phyloP scores from a whole-genome alignment of 2,797 vertebrate species.

The Rhadinocentrus ornatus region DNA sequence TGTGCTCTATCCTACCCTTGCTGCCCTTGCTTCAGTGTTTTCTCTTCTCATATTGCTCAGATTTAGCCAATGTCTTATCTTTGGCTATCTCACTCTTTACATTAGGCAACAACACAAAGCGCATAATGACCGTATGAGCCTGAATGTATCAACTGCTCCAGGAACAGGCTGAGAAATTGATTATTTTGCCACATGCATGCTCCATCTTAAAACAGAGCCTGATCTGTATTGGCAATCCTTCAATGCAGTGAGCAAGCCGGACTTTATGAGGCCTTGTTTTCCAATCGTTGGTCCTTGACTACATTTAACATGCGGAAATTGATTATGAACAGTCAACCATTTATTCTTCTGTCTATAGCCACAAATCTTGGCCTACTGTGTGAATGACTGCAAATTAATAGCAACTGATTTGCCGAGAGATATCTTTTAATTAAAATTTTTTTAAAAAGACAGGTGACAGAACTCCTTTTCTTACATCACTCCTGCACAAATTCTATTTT shows the following conservation, averaged over 20 bases:
- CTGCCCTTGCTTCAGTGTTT: slow-evolving; percentile 8
- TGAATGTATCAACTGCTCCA: slow-evolving; percentile 38
- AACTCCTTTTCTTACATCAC: slow-evolving; percentile 1
- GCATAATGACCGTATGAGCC: slow-evolving; percentile 44
- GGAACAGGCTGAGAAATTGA: slow-evolving; percentile 52
- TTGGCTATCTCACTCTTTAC: slow-evolving; percentile 2
- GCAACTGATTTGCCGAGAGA: slow-evolving; percentile 5
- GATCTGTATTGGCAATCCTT: slow-evolving; percentile 39
- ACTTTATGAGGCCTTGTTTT: slow-evolving; percentile 45
- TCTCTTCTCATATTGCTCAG: slow-evolving; percentile 12
- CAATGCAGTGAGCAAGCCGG: slow-evolving; percentile 25
- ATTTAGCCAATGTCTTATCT: slow-evolving; percentile 4
- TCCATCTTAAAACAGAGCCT: slow-evolving; percentile 35
- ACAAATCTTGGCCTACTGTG: background rate
- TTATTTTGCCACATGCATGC: slow-evolving; percentile 25
- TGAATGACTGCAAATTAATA: slow-evolving; percentile 20
- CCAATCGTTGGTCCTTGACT: slow-evolving; percentile 34
- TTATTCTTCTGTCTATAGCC: slow-evolving; percentile 31
- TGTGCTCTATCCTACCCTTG: slow-evolving; percentile 3
- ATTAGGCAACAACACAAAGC: slow-evolving; percentile 21
- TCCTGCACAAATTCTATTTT: slow-evolving; percentile 1
- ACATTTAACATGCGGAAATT: slow-evolving; percentile 40
- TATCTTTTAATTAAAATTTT: background rate
- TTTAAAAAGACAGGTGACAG: background rate
- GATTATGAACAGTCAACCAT: slow-evolving; percentile 19